A percentile compares a stretch with the other conserved stretches of the same genome.
These are phyloP conservation scores for Drosophila mulleri DNA, from an alignment of 2,888 invertebrate species.

Conservation along the genomic window DNA sequence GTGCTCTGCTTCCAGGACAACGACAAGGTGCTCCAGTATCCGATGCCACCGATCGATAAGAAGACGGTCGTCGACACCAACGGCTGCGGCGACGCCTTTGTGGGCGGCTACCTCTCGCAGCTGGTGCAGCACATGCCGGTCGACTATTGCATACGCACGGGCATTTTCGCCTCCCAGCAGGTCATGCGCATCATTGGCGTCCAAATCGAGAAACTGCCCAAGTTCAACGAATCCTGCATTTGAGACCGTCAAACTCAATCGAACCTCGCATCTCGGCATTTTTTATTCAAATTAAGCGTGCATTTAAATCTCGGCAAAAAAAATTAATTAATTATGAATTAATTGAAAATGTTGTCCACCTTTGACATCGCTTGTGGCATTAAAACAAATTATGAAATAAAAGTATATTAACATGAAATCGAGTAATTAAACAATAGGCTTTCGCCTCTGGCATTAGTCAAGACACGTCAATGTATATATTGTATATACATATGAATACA, in stretches of 20 bases:
- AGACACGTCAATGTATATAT: no score
- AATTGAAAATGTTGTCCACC: background rate
- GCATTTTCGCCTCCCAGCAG: slow-evolving; percentile 68
- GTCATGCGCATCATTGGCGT: slow-evolving; percentile 49
- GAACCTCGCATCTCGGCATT: no score
- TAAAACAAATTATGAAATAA: background rate
- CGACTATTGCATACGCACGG: slow-evolving; percentile 70
- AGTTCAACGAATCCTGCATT: slow-evolving; percentile 56
- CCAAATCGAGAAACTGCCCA: slow-evolving; percentile 53
- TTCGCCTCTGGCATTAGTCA: background rate
- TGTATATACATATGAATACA: no score
- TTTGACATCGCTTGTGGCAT: background rate
- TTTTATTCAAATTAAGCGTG: background rate
- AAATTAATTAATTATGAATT: background rate
- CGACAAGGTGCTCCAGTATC: slow-evolving; percentile 50
- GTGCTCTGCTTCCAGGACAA: slow-evolving; percentile 61
- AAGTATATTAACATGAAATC: background rate
- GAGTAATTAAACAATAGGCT: background rate
- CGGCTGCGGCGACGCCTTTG: slow-evolving; percentile 70
- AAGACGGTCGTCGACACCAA: slow-evolving; percentile 58
- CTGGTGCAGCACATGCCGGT: slow-evolving; percentile 64
- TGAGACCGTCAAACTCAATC: slow-evolving; percentile 4
- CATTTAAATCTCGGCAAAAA: background rate
- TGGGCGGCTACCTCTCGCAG: slow-evolving; percentile 70
- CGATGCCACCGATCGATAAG: slow-evolving; percentile 56